Conservation (phyloP, 2,888 invertebrate species). For the Parochlus steinenii region DNA sequence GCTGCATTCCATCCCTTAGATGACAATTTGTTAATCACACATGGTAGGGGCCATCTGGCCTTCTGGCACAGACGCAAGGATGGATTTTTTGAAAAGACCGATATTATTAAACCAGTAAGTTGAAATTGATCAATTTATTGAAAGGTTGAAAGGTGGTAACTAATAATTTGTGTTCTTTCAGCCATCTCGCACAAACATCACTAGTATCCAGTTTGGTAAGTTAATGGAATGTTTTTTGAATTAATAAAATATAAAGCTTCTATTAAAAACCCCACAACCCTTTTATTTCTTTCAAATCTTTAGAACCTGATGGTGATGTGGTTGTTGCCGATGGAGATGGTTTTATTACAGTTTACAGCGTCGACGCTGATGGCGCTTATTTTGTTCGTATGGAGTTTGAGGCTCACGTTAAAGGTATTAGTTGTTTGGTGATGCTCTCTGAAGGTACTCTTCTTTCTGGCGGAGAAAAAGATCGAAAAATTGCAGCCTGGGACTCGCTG, state of each 20-base stretch:
- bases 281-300: too few relatives aligned
- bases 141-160: too few relatives aligned
- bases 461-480: constrained; percentile 76
- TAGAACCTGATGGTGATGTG: constrained; percentile 82
- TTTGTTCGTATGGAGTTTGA: constrained; percentile 80
- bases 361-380: constrained; percentile 77
- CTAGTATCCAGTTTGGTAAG: constrained; percentile 76
- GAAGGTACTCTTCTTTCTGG: constrained; percentile 83
- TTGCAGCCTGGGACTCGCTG: constrained; percentile 82
- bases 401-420: constrained; percentile 75
- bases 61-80: constrained; percentile 88
- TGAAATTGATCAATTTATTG: background rate
- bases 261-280: too few relatives aligned
- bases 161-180: too few relatives aligned
- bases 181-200: constrained; percentile 70
- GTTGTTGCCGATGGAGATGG: constrained; percentile 87
- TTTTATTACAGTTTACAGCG: constrained; percentile 78
- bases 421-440: constrained; percentile 71
- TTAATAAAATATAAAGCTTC: too few relatives aligned
- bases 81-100: constrained; percentile 77
- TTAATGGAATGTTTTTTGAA: too few relatives aligned
- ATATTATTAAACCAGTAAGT: constrained; percentile 68
- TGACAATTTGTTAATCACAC: constrained; percentile 79
- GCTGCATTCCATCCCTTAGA: constrained; percentile 84
- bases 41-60: constrained; percentile 78